Conservation (phyloP, 2,888 invertebrate genomes). For the Eucriotettix oculatus region DNA sequence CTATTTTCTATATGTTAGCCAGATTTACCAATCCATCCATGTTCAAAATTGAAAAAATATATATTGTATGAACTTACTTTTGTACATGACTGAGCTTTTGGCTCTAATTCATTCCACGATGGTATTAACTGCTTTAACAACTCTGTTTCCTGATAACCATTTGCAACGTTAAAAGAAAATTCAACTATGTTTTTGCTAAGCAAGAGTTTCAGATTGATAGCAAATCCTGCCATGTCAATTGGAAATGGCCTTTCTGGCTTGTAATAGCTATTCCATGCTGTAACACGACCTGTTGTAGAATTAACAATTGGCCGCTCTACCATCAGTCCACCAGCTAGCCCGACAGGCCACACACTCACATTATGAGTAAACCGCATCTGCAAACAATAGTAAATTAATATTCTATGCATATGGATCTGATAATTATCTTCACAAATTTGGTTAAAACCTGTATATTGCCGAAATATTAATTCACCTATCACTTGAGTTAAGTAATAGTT, state of each 20-base stretch:
- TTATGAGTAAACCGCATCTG: conserved; percentile 64
- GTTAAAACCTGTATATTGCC: no score
- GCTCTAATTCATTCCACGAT: conserved; percentile 59
- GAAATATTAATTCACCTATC: no score
- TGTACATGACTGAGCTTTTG: conserved; percentile 76
- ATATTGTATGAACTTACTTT: conserved; percentile 34
- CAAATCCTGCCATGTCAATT: conserved; percentile 96
- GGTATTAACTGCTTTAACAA: conserved; percentile 54
- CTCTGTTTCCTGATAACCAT: conserved; percentile 81
- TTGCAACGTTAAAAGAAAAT: conserved; percentile 70
- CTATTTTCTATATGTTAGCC: no score
- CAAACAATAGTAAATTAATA: conserved; percentile 17
- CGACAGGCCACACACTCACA: conserved; percentile 92
- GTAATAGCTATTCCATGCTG: conserved; percentile 62
- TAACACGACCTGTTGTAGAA: conserved; percentile 38
- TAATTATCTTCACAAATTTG: no score
- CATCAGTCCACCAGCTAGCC: conserved; percentile 84
- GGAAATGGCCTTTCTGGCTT: conserved; percentile 84
- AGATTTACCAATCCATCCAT: no score
- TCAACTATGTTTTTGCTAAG: conserved; percentile 50
- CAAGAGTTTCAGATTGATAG: conserved; percentile 61
- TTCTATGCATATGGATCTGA: no score
- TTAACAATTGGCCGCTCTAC: conserved; percentile 78
- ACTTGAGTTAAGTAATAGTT: no score
- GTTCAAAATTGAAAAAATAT: conserved; percentile 36